Percentiles rank a stretch among this genome's conserved stretches.
These are phyloP conservation scores for Micrastur ruficollis DNA, from an alignment of 2,797 vertebrate species.

Conservation along the genomic window DNA sequence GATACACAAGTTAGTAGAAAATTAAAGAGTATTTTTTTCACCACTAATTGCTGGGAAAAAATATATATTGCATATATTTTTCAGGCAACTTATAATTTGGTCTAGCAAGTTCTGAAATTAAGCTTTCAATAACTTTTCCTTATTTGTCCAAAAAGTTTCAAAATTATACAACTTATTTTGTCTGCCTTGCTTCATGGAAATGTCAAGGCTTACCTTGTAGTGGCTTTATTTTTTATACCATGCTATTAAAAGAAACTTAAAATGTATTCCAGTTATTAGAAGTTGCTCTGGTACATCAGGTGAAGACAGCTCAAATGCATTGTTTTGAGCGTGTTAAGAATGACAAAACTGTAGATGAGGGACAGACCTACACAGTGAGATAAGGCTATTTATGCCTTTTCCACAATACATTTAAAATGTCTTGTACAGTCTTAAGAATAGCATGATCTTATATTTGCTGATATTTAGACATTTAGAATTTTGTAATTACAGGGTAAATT, in stretches of 20 bases:
- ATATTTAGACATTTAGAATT: not conserved
- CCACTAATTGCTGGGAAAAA: not conserved
- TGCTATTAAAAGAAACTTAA: not conserved
- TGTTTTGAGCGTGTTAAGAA: not conserved
- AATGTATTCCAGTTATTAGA: not conserved
- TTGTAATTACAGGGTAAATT: not conserved
- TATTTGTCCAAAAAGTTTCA: not conserved
- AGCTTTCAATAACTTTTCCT: not conserved
- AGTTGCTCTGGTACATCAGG: not conserved
- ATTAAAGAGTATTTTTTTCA: not conserved
- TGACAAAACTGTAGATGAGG: not conserved
- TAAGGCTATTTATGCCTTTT: not conserved
- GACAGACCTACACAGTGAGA: not conserved
- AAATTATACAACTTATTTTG: not conserved
- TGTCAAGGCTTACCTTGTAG: not conserved
- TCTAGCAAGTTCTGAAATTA: not conserved
- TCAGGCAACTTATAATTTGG: not conserved
- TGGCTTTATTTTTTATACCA: not conserved
- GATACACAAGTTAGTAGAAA: not conserved
- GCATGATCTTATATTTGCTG: not conserved
- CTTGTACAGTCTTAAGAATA: not conserved
- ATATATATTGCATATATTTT: not conserved
- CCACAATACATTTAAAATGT: not conserved
- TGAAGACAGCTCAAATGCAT: not conserved
- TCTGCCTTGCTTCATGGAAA: not conserved